Evolutionary conservation across 1,140 invertebrate genomes (phyloP).

Genomic region (Bombyx mandarina): DNA sequence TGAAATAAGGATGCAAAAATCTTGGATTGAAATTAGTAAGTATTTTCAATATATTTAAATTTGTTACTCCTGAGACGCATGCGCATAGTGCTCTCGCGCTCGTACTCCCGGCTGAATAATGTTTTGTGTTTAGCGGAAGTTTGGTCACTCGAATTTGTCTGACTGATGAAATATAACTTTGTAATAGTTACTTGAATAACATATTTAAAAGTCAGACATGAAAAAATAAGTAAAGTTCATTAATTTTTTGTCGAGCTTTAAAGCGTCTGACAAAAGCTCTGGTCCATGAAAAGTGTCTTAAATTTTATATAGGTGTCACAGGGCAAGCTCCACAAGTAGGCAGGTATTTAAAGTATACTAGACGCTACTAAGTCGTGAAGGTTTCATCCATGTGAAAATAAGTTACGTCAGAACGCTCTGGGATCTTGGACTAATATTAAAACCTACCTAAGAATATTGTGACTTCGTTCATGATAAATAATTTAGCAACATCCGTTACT

Average conservation of each 20-base stretch:
- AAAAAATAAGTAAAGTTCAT: constrained; percentile 4
- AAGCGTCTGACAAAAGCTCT: constrained; percentile 1
- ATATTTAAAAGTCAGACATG: constrained; percentile 10
- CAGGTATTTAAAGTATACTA: too few species aligned
- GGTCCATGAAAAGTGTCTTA: not conserved
- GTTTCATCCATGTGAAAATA: constrained; percentile 4
- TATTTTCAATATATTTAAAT: constrained; percentile 1
- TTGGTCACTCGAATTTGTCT: constrained; percentile 8
- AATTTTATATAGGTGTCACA: not conserved
- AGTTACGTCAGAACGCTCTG: not conserved
- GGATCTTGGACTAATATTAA: not conserved
- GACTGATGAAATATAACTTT: constrained; percentile 5
- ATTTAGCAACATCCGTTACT: too few species aligned
- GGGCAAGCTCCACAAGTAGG: not conserved
- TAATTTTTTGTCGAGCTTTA: not conserved
- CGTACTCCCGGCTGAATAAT: constrained; percentile 1
- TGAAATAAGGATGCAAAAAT: not conserved
- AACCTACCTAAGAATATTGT: too few species aligned
- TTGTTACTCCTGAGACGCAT: constrained; percentile 2
- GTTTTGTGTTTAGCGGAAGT: constrained; percentile 8
- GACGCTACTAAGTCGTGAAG: not conserved
- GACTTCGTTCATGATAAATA: too few species aligned
- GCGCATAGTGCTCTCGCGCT: constrained; percentile 4
- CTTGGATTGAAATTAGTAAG: constrained; percentile 2
- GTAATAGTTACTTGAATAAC: constrained; percentile 10